A percentile compares a stretch with the other conserved stretches of the same genome.
Conservation (phyloP, 53 echinoderm and acorn worm genomes). For the Astropecten irregularis region DNA sequence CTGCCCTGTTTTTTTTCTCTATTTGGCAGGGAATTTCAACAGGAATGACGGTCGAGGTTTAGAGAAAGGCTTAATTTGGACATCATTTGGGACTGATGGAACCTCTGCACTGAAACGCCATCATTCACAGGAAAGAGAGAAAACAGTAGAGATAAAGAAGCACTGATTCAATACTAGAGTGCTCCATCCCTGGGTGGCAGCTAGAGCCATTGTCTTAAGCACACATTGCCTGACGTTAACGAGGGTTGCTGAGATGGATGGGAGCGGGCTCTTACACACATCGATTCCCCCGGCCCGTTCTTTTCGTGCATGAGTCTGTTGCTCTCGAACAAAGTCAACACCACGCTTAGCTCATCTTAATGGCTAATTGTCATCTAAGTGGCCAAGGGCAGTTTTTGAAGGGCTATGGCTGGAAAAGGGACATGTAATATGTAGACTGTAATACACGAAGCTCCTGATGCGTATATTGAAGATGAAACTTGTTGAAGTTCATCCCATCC, state of each 20-base stretch:
- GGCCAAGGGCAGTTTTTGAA: too few relatives aligned
- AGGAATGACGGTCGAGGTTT: background rate
- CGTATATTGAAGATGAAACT: too few relatives aligned
- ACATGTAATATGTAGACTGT: too few relatives aligned
- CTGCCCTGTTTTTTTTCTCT: too few relatives aligned
- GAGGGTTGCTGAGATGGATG: conserved; percentile 3
- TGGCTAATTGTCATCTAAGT: background rate
- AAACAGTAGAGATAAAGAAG: conserved; percentile 20
- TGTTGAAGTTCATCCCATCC: too few relatives aligned
- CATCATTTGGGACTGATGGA: background rate
- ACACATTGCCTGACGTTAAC: conserved; percentile 35
- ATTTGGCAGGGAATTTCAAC: too few relatives aligned
- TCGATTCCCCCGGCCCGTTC: background rate
- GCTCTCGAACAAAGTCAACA: conserved; percentile 9
- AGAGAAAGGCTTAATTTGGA: background rate
- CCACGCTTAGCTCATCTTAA: background rate
- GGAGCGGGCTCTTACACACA: too few relatives aligned
- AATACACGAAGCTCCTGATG: too few relatives aligned
- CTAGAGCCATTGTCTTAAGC: conserved; percentile 40
- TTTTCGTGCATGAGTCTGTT: background rate
- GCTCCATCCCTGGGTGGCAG: background rate
- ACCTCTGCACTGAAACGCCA: background rate
- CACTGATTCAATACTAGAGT: conserved; percentile 2
- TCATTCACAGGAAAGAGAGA: conserved; percentile 17
- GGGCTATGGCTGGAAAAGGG: too few relatives aligned